Conservation (phyloP, 2,797 vertebrate genomes). For the Diglossa cyanea region DNA sequence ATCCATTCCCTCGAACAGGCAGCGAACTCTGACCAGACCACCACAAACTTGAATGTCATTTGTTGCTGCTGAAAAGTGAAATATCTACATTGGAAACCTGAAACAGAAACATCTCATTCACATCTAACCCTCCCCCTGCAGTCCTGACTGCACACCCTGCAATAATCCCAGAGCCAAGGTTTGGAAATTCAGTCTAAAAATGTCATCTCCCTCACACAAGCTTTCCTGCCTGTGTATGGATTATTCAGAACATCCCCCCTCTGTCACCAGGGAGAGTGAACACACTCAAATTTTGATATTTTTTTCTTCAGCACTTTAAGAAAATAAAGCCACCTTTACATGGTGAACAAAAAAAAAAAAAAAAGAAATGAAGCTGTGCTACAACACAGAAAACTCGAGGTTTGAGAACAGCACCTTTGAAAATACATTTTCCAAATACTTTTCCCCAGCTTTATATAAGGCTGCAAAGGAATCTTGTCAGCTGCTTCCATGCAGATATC, state of each 20-base stretch:
- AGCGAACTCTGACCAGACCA: neutral
- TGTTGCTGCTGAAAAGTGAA: neutral
- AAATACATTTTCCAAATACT: neutral
- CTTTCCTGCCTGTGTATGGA: neutral
- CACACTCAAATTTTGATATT: neutral
- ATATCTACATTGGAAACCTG: neutral
- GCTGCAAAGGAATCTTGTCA: neutral
- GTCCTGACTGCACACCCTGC: neutral
- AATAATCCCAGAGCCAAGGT: neutral
- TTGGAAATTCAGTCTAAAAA: neutral
- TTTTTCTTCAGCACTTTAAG: neutral
- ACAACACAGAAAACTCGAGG: neutral
- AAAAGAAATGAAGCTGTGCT: neutral
- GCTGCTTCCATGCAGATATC: neutral
- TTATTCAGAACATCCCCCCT: neutral
- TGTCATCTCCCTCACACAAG: rapidly evolving
- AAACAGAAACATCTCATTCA: neutral
- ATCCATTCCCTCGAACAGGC: neutral
- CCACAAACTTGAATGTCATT: rapidly evolving
- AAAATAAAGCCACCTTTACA: neutral
- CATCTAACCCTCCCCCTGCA: neutral
- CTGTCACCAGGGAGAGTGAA: neutral
- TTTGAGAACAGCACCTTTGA: neutral
- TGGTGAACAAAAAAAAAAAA: rapidly evolving
- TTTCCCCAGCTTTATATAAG: neutral